A percentile compares a stretch with the other conserved stretches of the same genome.
Conservation (phyloP, 2,888 invertebrate species). For the Malthinus seriepunctatus region DNA sequence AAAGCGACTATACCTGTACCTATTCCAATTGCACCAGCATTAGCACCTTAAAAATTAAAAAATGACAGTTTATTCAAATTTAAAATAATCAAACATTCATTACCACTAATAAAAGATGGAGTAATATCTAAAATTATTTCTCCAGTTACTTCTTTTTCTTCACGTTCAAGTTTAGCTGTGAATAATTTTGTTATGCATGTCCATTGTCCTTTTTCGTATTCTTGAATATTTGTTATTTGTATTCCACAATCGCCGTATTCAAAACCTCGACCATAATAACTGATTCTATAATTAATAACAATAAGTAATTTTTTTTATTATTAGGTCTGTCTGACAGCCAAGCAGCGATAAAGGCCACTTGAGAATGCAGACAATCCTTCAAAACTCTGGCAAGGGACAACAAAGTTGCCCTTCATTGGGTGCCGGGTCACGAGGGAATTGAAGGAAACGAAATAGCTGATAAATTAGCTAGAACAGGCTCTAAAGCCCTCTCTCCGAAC, state of each 20-base stretch:
- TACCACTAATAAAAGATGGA: neutral
- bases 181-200: conserved; percentile 24
- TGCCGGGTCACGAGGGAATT: too few relatives aligned
- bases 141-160: neutral
- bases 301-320: too few relatives aligned
- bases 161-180: neutral
- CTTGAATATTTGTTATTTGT: conserved; percentile 19
- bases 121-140: neutral
- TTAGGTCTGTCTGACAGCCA: too few relatives aligned
- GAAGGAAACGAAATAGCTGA: too few relatives aligned
- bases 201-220: conserved; percentile 32
- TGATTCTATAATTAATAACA: conserved; percentile 18
- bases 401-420: too few relatives aligned
- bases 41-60: neutral
- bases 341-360: too few relatives aligned
- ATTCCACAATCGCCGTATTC: conserved; percentile 35
- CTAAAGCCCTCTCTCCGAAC: too few relatives aligned
- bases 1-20: neutral
- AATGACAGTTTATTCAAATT: neutral
- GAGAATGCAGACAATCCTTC: too few relatives aligned
- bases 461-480: too few relatives aligned
- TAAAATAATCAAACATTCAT: neutral
- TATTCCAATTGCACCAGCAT: neutral
- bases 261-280: conserved; percentile 32
- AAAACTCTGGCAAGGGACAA: too few relatives aligned